Conservation (phyloP, 2,888 invertebrate genomes). For the Lepidocyrtinus sp. region DNA sequence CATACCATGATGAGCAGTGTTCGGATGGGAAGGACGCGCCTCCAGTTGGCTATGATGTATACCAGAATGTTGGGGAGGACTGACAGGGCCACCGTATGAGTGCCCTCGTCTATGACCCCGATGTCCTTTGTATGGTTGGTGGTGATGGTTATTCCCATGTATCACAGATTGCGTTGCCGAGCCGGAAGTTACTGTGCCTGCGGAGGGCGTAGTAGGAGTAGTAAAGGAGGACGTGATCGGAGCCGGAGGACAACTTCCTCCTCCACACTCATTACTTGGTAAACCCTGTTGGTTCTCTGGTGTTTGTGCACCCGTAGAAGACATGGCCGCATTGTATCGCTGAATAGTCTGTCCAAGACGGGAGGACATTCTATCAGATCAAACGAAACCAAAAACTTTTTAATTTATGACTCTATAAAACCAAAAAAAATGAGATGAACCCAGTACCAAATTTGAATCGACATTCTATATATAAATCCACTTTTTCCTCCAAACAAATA, state of each 20-base stretch:
- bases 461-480: neutral
- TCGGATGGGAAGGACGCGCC: constrained; percentile 69
- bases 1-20: constrained; percentile 67
- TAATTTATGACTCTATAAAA: neutral
- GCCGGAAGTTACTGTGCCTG: constrained; percentile 46
- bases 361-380: constrained; percentile 67
- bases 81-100: constrained; percentile 68
- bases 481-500: too few relatives aligned
- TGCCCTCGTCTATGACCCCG: constrained; percentile 67
- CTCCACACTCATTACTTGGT: constrained; percentile 38
- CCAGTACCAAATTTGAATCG: neutral
- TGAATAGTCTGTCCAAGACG: constrained; percentile 66
- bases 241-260: constrained; percentile 34
- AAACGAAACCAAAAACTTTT: neutral
- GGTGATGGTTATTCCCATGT: constrained; percentile 41
- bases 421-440: neutral
- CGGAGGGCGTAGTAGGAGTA: constrained; percentile 19
- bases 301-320: constrained; percentile 25
- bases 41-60: constrained; percentile 68
- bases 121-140: constrained; percentile 64
- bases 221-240: constrained; percentile 26
- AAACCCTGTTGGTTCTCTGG: constrained; percentile 59
- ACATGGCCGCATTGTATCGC: constrained; percentile 62
- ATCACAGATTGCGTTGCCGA: constrained; percentile 61
- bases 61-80: constrained; percentile 63